These are phyloP conservation scores for Ammodytes dubius DNA, from an alignment of 2,113 vertebrate species.

Conservation along the genomic window DNA sequence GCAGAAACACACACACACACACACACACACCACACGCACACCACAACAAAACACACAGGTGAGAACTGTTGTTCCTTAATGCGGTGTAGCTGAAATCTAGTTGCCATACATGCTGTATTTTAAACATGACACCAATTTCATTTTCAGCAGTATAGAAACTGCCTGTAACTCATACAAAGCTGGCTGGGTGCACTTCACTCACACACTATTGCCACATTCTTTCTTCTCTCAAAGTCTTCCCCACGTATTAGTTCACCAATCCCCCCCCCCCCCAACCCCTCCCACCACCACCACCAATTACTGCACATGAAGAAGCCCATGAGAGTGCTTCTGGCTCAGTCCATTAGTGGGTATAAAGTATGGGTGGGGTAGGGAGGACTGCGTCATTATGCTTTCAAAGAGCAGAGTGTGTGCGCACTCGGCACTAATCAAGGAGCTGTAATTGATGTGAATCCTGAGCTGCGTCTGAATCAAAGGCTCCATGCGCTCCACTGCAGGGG, in stretches of 20 bases:
- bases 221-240: background rate
- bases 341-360: conserved; percentile 58
- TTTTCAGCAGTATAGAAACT: background rate
- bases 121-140: background rate
- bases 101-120: conserved; percentile 19
- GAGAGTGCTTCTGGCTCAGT: conserved; percentile 40
- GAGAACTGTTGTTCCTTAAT: conserved; percentile 18
- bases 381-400: conserved; percentile 62
- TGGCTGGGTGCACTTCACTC: background rate
- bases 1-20: conserved; percentile 16
- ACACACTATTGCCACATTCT: background rate
- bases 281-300: conserved; percentile 26
- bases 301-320: conserved; percentile 22
- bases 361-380: conserved; percentile 33
- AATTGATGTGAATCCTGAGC: conserved; percentile 65
- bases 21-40: conserved; percentile 31
- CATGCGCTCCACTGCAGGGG: conserved; percentile 8
- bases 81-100: conserved; percentile 5
- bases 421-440: conserved; percentile 64
- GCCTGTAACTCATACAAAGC: background rate
- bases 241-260: background rate
- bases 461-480: conserved; percentile 54
- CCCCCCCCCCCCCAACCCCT: background rate
- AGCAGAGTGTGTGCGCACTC: conserved; percentile 27
- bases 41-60: conserved; percentile 1